These are phyloP conservation scores for Cremastinae sp. DNA, from an alignment of 2,888 invertebrate genomes.

Conservation along the genomic window DNA sequence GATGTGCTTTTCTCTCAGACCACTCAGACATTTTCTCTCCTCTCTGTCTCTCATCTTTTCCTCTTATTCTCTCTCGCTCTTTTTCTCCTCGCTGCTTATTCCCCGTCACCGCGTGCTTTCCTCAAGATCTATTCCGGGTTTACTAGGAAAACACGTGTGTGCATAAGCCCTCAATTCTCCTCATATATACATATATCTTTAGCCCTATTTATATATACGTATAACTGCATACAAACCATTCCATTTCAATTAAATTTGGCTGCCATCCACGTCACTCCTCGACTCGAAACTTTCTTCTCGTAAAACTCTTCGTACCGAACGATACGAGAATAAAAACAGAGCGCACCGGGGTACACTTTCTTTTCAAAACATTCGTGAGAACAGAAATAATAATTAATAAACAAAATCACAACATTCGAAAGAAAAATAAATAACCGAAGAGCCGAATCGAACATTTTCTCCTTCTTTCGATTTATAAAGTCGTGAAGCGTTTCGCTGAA, in stretches of 20 bases:
- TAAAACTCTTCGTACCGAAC: no score
- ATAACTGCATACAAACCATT: slow-evolving; percentile 10
- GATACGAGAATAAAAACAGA: no score
- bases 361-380: no score
- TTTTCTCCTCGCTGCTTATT: slow-evolving; percentile 24
- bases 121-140: slow-evolving; percentile 73
- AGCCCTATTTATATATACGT: slow-evolving; percentile 10
- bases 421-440: no score
- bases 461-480: no score
- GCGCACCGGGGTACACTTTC: no score
- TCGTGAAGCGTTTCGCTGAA: no score
- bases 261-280: no score
- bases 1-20: slow-evolving; percentile 50
- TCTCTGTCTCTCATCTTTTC: slow-evolving; percentile 38
- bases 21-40: slow-evolving; percentile 34
- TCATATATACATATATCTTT: slow-evolving; percentile 13
- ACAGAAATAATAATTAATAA: no score
- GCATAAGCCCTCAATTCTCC: not conserved
- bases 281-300: no score
- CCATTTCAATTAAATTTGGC: not conserved
- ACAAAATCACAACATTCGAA: no score
- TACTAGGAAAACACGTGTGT: slow-evolving; percentile 70
- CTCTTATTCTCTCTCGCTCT: slow-evolving; percentile 31
- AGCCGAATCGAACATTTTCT: no score
- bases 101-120: slow-evolving; percentile 56